A percentile compares a stretch with the other conserved stretches of the same genome.
phyloP scores from a whole-genome alignment of 2,113 vertebrate genomes.

The Sylvilagus bachmani region DNA sequence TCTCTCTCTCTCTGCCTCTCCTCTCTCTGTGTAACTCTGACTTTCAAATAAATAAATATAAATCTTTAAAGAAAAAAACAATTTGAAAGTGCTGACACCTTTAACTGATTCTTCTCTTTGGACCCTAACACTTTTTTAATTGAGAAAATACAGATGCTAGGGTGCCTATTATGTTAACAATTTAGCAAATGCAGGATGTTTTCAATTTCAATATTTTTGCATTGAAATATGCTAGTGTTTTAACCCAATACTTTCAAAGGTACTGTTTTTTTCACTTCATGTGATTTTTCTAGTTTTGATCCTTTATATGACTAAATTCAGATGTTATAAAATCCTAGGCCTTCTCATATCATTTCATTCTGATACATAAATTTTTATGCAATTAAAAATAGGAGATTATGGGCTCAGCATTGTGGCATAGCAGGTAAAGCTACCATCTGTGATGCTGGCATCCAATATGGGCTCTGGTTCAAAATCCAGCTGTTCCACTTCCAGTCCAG shows the following conservation, averaged over 20 bases:
- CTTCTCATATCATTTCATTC: slow-evolving; percentile 46
- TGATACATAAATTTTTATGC: neutral
- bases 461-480: too few relatives aligned
- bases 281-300: neutral
- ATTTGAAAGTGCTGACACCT: neutral
- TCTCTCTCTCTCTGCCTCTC: too few relatives aligned
- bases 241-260: slow-evolving; percentile 30
- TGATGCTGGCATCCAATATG: too few relatives aligned
- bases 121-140: neutral
- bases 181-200: neutral
- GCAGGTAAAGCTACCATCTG: too few relatives aligned
- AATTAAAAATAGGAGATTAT: neutral
- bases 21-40: too few relatives aligned
- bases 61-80: too few relatives aligned
- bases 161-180: neutral
- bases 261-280: neutral
- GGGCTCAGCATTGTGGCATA: too few relatives aligned
- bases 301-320: slow-evolving; percentile 20
- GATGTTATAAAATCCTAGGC: slow-evolving; percentile 27
- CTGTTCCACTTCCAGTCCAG: too few relatives aligned
- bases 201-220: slow-evolving; percentile 38
- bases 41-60: too few relatives aligned
- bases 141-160: neutral
- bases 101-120: slow-evolving; percentile 3
- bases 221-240: slow-evolving; percentile 21